Conservation (phyloP, 2,888 invertebrate genomes). For the Athripsodes cinereus region DNA sequence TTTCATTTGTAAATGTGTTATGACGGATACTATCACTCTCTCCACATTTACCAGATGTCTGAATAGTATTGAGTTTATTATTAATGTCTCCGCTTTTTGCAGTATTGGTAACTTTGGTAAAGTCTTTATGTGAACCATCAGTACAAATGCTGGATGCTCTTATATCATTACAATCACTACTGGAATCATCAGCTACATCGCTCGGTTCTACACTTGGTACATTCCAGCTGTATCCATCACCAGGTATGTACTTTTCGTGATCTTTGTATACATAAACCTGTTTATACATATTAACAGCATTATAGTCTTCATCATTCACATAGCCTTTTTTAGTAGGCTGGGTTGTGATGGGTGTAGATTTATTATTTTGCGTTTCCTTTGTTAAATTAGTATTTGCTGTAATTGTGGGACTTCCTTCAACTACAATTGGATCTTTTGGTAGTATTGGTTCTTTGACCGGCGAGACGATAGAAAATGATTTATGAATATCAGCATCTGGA, state of each 20-base stretch:
- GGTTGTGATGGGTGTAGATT: too few relatives aligned
- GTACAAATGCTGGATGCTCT: too few relatives aligned
- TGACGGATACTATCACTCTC: too few relatives aligned
- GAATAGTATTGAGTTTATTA: too few relatives aligned
- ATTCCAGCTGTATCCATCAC: not conserved
- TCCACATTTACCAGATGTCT: too few relatives aligned
- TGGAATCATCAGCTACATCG: not conserved
- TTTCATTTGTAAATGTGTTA: too few relatives aligned
- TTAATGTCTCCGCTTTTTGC: too few relatives aligned
- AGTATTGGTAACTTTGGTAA: too few relatives aligned
- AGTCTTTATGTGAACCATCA: too few relatives aligned
- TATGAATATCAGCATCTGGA: conserved; percentile 38
- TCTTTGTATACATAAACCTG: conserved; percentile 3
- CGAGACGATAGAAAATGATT: not conserved
- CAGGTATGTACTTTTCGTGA: conserved; percentile 12
- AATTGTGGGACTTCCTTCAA: not conserved
- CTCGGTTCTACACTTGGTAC: not conserved
- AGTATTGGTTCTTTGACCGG: not conserved
- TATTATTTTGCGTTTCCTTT: too few relatives aligned
- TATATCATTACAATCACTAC: too few relatives aligned
- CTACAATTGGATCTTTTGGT: not conserved
- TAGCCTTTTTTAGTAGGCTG: not conserved
- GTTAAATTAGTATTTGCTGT: not conserved
- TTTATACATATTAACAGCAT: conserved; percentile 1
- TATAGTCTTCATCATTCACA: not conserved